A percentile compares a stretch with the other conserved stretches of the same genome.
Evolutionary conservation across 2,888 invertebrate species (phyloP).

Genomic region (Nephrocerus scutellatus): DNA sequence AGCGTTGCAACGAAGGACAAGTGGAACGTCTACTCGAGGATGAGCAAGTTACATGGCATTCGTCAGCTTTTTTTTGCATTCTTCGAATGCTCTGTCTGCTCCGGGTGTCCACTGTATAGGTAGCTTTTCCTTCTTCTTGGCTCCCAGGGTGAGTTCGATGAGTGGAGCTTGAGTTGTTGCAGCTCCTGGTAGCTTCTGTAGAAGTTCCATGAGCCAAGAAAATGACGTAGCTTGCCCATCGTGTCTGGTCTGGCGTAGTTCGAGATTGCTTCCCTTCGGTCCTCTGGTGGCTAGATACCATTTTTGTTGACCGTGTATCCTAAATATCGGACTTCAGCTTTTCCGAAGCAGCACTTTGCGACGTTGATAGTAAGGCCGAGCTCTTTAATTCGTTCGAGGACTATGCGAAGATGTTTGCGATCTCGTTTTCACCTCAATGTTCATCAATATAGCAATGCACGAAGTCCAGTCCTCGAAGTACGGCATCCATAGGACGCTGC

Average conservation of each 20-base stretch:
- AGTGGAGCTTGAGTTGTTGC: constrained; percentile 11
- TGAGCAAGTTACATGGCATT: too few species aligned
- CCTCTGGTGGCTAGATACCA: constrained; percentile 1
- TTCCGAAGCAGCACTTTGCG: constrained; percentile 2
- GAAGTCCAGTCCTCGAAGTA: too few species aligned
- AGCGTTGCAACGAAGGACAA: too few species aligned
- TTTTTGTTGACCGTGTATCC: constrained; percentile 3
- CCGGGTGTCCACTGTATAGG: not conserved
- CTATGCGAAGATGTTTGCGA: constrained; percentile 2
- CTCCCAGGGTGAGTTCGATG: constrained; percentile 2
- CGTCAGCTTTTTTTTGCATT: too few species aligned
- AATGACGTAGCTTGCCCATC: constrained; percentile 6
- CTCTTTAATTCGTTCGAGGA: constrained; percentile 2
- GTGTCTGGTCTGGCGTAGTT: constrained; percentile 3
- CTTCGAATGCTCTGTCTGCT: too few species aligned
- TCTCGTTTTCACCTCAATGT: not conserved
- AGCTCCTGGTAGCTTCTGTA: constrained; percentile 11
- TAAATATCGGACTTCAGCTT: constrained; percentile 4
- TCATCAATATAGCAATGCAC: constrained; percentile 5
- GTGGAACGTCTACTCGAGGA: too few species aligned
- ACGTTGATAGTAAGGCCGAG: constrained; percentile 3
- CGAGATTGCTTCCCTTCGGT: constrained; percentile 3
- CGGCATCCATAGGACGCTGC: too few species aligned
- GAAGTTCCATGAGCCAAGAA: constrained; percentile 14
- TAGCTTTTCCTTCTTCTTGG: constrained; percentile 10